A percentile compares a stretch with the other conserved stretches of the same genome.
phyloP scores from a whole-genome alignment of 2,113 vertebrate species.

The Leptobrachium ailaonicum region DNA sequence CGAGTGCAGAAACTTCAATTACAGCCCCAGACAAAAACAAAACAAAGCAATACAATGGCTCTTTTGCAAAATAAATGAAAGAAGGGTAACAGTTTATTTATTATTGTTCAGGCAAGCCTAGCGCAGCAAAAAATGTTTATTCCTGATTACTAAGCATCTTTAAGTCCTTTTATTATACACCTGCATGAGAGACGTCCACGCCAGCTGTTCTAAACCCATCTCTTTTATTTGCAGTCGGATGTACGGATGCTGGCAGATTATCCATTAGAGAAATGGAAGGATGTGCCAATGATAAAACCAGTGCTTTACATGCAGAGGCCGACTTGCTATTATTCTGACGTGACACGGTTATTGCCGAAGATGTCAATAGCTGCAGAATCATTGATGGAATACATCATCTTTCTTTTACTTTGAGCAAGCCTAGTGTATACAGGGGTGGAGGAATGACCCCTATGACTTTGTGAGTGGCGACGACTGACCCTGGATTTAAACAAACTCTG shows the following conservation, averaged over 20 bases:
- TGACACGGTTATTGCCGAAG: slow-evolving; percentile 24
- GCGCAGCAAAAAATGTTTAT: slow-evolving; percentile 43
- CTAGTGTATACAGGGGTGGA: neutral
- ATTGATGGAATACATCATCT: slow-evolving; percentile 23
- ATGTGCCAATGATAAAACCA: slow-evolving; percentile 27
- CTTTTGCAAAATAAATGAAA: slow-evolving; percentile 36
- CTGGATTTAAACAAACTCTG: neutral
- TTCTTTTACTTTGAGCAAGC: neutral
- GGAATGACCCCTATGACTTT: neutral
- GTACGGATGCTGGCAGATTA: slow-evolving; percentile 40
- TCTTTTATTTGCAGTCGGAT: slow-evolving; percentile 38
- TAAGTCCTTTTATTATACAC: slow-evolving; percentile 47
- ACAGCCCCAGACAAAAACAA: slow-evolving; percentile 8
- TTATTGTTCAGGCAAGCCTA: slow-evolving; percentile 34
- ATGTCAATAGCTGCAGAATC: slow-evolving; percentile 10
- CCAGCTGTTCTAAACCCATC: slow-evolving; percentile 39
- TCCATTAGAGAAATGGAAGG: slow-evolving; percentile 40
- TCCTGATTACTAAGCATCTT: slow-evolving; percentile 49
- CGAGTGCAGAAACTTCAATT: neutral
- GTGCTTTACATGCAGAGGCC: slow-evolving; percentile 29
- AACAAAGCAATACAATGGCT: neutral
- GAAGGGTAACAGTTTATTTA: slow-evolving; percentile 33
- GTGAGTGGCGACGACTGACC: neutral
- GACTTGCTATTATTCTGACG: slow-evolving; percentile 28
- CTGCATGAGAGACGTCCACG: slow-evolving; percentile 31